These are phyloP conservation scores for Neolamprologus sp. DNA, from an alignment of 2,113 vertebrate genomes.

Conservation along the genomic window DNA sequence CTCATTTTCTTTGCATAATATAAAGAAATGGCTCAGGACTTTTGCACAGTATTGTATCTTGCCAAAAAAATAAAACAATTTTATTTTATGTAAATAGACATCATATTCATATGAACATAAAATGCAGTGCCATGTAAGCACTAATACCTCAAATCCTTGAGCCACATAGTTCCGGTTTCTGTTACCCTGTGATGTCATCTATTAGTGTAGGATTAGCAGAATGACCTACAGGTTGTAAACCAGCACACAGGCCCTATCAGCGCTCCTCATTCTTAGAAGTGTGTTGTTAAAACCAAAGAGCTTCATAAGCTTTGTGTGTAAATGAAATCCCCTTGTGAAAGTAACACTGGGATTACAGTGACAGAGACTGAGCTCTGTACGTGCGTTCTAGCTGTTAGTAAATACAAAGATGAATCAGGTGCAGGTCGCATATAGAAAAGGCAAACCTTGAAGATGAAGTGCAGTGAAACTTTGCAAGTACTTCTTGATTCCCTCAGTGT, in stretches of 20 bases:
- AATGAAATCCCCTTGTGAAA: constrained; percentile 28
- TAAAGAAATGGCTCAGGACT: not conserved
- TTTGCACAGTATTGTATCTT: not conserved
- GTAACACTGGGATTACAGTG: constrained; percentile 17
- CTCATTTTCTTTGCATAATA: not conserved
- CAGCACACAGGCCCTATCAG: not conserved
- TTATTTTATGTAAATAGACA: not conserved
- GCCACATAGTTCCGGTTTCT: not conserved
- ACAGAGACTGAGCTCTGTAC: not conserved
- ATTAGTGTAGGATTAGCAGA: not conserved
- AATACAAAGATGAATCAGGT: not conserved
- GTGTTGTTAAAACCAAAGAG: not conserved
- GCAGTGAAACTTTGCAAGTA: not conserved
- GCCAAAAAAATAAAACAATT: not conserved
- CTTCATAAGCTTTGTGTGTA: constrained; percentile 23
- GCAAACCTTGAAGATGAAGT: not conserved
- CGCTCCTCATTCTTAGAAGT: constrained; percentile 6
- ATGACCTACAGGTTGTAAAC: not conserved
- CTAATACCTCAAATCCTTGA: not conserved
- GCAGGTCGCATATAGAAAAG: not conserved
- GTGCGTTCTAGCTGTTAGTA: not conserved
- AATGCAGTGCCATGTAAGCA: not conserved
- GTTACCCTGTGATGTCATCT: not conserved
- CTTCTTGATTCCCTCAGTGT: not conserved
- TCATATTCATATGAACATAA: not conserved